A percentile compares a stretch with the other conserved stretches of the same genome.
Evolutionary conservation across 2,113 vertebrate species (phyloP).

Genomic region (Trogon surrucura): DNA sequence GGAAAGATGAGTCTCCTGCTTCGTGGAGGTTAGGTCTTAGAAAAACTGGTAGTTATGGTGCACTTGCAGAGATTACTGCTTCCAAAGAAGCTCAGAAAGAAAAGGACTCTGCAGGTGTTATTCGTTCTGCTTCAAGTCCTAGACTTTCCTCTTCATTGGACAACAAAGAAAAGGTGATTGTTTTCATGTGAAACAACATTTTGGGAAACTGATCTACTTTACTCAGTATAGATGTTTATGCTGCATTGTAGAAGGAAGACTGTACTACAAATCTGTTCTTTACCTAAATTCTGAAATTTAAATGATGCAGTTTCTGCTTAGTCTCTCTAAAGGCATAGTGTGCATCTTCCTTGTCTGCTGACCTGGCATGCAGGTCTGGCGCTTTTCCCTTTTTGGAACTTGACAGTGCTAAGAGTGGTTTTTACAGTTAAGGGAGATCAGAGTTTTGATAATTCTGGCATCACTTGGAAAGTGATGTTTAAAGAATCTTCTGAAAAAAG

Average conservation of each 20-base stretch:
- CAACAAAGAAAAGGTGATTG: slow-evolving; percentile 93
- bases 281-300: background rate
- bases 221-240: background rate
- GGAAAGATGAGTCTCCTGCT: slow-evolving; percentile 95
- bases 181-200: background rate
- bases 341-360: background rate
- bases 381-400: background rate
- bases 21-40: slow-evolving; percentile 94
- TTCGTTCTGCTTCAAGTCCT: slow-evolving; percentile 97
- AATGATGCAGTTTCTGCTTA: background rate
- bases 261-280: background rate
- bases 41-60: slow-evolving; percentile 97
- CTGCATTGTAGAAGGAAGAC: background rate
- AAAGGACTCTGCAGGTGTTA: slow-evolving; percentile 92
- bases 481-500: background rate
- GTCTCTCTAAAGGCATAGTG: background rate
- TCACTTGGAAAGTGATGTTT: background rate
- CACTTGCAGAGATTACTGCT: slow-evolving; percentile 94
- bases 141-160: slow-evolving; percentile 95
- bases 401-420: background rate
- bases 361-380: background rate
- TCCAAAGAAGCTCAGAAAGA: slow-evolving; percentile 95
- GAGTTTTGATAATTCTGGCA: background rate
- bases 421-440: background rate
- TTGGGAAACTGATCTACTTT: background rate